Evolutionary conservation across 1,140 invertebrate species (phyloP).

Genomic region (Leptinotarsa texana): DNA sequence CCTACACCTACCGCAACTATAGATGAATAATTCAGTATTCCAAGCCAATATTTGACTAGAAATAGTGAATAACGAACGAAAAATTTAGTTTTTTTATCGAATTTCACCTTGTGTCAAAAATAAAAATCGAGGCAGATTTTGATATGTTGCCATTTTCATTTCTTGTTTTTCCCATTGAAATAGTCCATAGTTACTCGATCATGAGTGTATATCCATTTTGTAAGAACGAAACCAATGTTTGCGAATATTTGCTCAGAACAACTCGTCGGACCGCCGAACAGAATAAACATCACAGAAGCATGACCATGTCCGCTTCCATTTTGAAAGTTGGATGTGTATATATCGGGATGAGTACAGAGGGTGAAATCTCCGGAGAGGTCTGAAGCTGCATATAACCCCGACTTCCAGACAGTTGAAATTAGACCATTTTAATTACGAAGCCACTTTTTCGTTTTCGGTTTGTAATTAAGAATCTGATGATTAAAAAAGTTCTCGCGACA

Average conservation of each 20-base stretch:
- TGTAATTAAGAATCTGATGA: conserved; percentile 28
- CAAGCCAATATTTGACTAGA: no score
- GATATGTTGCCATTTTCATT: no score
- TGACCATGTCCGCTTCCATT: conserved; percentile 4
- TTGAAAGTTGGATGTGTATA: conserved; percentile 1
- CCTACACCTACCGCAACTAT: no score
- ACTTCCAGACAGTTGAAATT: conserved; percentile 21
- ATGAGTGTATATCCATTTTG: not conserved
- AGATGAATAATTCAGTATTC: no score
- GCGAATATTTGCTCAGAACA: conserved; percentile 12
- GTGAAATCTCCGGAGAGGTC: not conserved
- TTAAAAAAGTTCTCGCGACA: conserved; percentile 26
- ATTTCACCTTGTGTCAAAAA: no score
- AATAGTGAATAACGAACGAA: no score
- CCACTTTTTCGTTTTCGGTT: conserved; percentile 23
- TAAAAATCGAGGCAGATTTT: no score
- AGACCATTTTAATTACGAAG: conserved; percentile 23
- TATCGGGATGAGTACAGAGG: not conserved
- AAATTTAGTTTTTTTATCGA: no score
- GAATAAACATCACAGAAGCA: conserved; percentile 7
- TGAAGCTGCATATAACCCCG: not conserved
- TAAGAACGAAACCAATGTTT: not conserved
- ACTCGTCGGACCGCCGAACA: not conserved
- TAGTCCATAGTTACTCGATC: no score
- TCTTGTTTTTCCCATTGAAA: no score